Conservation (phyloP, 2,888 invertebrate species). For the Tipula vernalis region DNA sequence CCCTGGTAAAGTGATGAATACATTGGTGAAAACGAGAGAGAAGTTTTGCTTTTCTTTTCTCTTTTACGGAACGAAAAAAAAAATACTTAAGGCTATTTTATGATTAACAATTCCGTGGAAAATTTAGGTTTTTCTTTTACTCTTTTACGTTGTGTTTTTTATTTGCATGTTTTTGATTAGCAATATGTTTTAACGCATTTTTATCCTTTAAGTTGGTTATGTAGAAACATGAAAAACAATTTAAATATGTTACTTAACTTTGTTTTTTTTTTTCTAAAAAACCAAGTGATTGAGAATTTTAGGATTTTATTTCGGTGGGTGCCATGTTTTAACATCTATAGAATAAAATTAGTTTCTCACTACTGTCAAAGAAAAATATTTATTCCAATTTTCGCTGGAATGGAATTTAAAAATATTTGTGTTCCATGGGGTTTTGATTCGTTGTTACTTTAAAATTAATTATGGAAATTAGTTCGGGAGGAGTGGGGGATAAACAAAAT, state of each 20-base stretch:
- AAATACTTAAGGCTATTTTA: background rate
- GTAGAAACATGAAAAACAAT: background rate
- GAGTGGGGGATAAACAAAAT: background rate
- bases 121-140: background rate
- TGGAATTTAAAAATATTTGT: too few relatives aligned
- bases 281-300: background rate
- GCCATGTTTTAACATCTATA: background rate
- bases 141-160: background rate
- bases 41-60: background rate
- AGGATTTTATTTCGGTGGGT: background rate
- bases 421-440: background rate
- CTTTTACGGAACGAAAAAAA: background rate
- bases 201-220: background rate
- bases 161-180: background rate
- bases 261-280: background rate
- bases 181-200: constrained; percentile 4
- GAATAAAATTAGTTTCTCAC: background rate
- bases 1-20: background rate
- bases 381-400: too few relatives aligned
- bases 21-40: background rate
- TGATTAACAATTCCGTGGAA: constrained; percentile 4
- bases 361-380: background rate
- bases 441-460: background rate
- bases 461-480: background rate
- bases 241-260: background rate